phyloP scores from a whole-genome alignment of 2,888 invertebrate species.

The Aelia acuminata region DNA sequence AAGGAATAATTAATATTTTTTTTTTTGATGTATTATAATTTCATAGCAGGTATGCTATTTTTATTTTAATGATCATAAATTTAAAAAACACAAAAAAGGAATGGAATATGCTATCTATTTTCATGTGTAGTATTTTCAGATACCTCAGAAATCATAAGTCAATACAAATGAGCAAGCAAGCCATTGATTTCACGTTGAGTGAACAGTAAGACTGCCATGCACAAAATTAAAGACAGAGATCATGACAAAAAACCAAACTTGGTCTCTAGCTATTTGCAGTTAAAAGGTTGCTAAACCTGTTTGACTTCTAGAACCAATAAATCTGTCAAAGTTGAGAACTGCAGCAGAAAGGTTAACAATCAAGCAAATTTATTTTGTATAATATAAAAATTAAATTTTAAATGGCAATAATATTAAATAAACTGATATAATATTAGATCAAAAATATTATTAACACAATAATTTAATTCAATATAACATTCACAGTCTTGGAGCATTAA shows the following conservation, averaged over 20 bases:
- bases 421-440: constrained; percentile 8
- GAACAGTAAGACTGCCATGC: not conserved
- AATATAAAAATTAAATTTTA: not conserved
- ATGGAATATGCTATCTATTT: too few relatives aligned
- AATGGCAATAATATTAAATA: not conserved
- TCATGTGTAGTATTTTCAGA: not conserved
- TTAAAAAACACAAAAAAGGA: too few relatives aligned
- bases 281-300: not conserved
- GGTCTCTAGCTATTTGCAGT: not conserved
- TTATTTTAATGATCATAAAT: not conserved
- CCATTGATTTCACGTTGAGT: not conserved
- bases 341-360: not conserved
- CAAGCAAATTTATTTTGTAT: not conserved
- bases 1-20: not conserved
- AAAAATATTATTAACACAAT: constrained; percentile 22
- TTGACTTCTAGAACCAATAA: not conserved
- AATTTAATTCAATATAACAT: constrained; percentile 30
- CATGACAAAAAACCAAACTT: not conserved
- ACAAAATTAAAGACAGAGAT: not conserved
- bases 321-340: not conserved
- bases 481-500: constrained; percentile 37
- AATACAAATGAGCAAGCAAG: not conserved
- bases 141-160: not conserved
- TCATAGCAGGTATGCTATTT: not conserved
- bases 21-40: not conserved